Evolutionary conservation across 92 coral and sea anemone species (phyloP).

Genomic region (Zoanthus solanderi): DNA sequence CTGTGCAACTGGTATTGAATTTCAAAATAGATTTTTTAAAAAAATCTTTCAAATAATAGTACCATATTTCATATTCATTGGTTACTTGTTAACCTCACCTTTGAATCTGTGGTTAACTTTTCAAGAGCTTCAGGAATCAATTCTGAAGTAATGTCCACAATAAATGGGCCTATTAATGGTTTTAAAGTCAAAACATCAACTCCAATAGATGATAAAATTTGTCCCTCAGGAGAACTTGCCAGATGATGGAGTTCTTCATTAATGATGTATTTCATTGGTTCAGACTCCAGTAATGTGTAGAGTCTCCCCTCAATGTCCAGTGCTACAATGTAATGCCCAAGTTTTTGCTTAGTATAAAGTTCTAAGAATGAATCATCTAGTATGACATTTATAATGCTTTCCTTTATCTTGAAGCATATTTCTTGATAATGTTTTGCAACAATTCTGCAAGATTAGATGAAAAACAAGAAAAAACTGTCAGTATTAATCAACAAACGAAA

Average conservation of each 20-base stretch:
- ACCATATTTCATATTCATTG: too few species aligned
- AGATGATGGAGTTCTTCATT: constrained; percentile 71
- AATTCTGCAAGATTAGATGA: constrained; percentile 52
- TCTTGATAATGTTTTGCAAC: constrained; percentile 70
- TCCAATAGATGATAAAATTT: constrained; percentile 71
- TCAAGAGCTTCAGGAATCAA: constrained; percentile 70
- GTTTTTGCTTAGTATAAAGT: constrained; percentile 71
- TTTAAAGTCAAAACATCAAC: constrained; percentile 59
- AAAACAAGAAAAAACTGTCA: neutral
- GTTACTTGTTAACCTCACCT: constrained; percentile 60
- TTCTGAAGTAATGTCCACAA: constrained; percentile 73
- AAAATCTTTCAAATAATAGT: too few species aligned
- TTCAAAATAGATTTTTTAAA: too few species aligned
- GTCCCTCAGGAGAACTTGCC: constrained; percentile 80
- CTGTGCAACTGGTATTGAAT: too few species aligned
- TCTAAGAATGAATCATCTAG: constrained; percentile 79
- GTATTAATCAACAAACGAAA: neutral
- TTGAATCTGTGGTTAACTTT: constrained; percentile 48
- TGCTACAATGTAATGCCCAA: constrained; percentile 72
- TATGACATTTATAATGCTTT: constrained; percentile 62
- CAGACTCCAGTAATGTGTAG: constrained; percentile 74
- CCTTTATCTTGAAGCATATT: constrained; percentile 73
- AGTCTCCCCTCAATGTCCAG: constrained; percentile 83
- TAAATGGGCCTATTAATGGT: constrained; percentile 73
- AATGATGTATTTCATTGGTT: constrained; percentile 77